Base-by-base conservation (phyloP, 2,113 vertebrate genomes). In the Mungos mungo region DNA sequence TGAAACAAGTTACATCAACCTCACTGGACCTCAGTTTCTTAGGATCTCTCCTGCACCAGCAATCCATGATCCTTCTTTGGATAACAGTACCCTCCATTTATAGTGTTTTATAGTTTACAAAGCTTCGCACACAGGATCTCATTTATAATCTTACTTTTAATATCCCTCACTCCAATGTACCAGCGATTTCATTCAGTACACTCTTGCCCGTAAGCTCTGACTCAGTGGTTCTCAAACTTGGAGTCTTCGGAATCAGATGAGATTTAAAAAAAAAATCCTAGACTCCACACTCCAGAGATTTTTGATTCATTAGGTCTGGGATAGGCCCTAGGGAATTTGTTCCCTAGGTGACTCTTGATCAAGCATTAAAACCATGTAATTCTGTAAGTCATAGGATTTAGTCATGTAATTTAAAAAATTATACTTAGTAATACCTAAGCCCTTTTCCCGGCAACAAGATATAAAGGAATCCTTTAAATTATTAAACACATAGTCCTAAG, bases 181-280 rank as follows among this genome's bases (percentile, higher is more conserved):
- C 50, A 85, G 5, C 74, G 52, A 14, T 50, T 93, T 89, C 31
- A 63, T 52, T 86, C 45, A 57, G 5, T 85, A 91, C 1, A 60
- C 21, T 50, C 8, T 72, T 93, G 35, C 12, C n/a, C 7, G 10
- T 47, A 63, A 72, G 68, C 65, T 89, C 50, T 88, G 65, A 72
- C 65, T 92, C 35, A 45, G 1, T 95, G 31, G 35, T 66, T 89
- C 72, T 83, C 52, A 87, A 68, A 86, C 33, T 52, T 66, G 21
- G 65, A 71, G 33, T 77, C 74, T 97, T 97, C 21, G 14, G 63
- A 96, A 77, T 92, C n/a, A 94, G 38, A 57, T 88, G 57, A 81
- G 25, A 29, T 63, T 85, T 23, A 63, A 80, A 66, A 35, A 60
- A 82, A 88, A n/a, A 87, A 65, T 88, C 80, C 66, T 35, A 85